These are phyloP conservation scores for Falco rusticolus DNA, from an alignment of 2,797 vertebrate genomes.

Conservation along the genomic window DNA sequence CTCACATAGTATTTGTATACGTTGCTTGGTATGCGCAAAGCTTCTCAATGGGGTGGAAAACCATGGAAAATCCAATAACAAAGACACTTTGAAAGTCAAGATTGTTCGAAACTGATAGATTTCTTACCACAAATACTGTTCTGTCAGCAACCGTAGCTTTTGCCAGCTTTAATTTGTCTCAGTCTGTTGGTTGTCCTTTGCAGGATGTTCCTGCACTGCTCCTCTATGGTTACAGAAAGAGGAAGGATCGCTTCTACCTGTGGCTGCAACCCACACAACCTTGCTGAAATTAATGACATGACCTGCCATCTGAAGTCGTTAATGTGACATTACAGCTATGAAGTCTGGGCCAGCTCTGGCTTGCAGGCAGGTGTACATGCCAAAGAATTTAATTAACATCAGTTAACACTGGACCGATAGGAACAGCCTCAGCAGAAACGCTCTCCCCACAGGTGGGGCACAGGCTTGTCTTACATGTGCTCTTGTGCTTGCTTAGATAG, in stretches of 20 bases:
- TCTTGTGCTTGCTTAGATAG: neutral
- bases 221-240: neutral
- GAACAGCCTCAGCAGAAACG: fast-evolving
- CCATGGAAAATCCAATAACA: neutral
- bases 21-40: neutral
- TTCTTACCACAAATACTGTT: neutral
- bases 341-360: neutral
- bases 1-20: neutral
- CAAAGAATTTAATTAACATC: constrained; percentile 9
- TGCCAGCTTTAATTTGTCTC: constrained; percentile 37
- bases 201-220: neutral
- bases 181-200: neutral
- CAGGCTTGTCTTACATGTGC: fast-evolving
- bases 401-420: neutral
- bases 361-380: neutral
- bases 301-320: constrained; percentile 36
- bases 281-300: constrained; percentile 3
- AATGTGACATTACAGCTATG: neutral
- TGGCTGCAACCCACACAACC: neutral
- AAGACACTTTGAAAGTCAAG: neutral
- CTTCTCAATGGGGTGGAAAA: neutral
- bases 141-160: neutral
- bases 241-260: neutral
- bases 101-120: neutral
- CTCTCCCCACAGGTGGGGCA: neutral